These are phyloP conservation scores for Acrocephalus scirpaceus DNA, from an alignment of 2,797 vertebrate species.

Conservation along the genomic window DNA sequence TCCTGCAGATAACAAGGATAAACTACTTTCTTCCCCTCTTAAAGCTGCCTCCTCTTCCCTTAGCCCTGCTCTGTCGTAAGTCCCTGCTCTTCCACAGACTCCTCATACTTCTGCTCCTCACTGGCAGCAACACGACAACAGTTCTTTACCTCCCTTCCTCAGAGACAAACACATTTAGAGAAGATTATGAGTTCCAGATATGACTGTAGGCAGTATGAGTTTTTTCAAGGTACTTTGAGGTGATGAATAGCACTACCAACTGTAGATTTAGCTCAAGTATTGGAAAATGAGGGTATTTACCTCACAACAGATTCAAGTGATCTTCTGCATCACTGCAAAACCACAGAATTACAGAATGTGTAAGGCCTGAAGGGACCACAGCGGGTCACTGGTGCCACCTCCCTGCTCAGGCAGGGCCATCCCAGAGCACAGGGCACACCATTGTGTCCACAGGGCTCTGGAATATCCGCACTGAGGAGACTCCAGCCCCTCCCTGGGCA, in stretches of 20 bases:
- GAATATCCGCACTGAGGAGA: neutral
- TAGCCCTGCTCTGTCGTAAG: neutral
- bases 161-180: neutral
- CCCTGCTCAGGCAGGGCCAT: neutral
- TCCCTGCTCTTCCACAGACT: neutral
- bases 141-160: neutral
- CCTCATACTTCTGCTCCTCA: neutral
- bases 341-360: no score
- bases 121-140: accelerated
- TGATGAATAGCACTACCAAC: neutral
- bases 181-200: neutral
- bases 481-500: neutral
- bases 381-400: neutral
- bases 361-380: neutral
- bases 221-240: neutral
- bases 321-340: neutral
- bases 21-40: neutral
- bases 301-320: neutral
- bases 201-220: neutral
- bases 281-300: neutral
- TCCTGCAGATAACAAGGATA: neutral
- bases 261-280: neutral
- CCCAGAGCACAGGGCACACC: neutral
- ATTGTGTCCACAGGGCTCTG: neutral
- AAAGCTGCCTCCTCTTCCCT: neutral